Conservation (phyloP, 2,888 invertebrate genomes). For the Anoncus sp. region DNA sequence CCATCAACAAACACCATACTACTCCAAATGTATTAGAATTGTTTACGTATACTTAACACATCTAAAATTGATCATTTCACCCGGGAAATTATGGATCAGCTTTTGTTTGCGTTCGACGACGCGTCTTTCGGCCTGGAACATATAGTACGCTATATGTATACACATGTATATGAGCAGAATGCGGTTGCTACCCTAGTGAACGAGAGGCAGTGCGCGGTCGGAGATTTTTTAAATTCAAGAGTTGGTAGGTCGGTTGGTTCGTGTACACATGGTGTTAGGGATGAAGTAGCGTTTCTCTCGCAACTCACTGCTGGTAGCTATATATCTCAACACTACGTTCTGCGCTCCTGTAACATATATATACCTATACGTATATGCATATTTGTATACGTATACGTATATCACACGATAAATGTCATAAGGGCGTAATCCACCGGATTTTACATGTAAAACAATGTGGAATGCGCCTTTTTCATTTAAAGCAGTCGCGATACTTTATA, state of each 20-base stretch:
- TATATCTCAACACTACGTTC: neutral
- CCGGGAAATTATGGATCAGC: neutral
- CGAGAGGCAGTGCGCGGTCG: slow-evolving; percentile 24
- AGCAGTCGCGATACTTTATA: neutral
- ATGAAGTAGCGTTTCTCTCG: slow-evolving; percentile 10
- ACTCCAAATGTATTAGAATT: neutral
- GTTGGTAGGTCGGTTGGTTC: slow-evolving; percentile 56
- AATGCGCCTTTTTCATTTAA: neutral
- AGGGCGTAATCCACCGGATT: neutral
- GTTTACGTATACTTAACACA: neutral
- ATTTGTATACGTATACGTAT: neutral
- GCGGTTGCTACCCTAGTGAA: slow-evolving; percentile 59
- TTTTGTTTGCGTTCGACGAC: neutral
- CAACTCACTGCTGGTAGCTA: neutral
- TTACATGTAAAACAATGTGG: neutral
- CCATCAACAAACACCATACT: neutral
- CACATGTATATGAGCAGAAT: neutral
- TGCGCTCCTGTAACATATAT: neutral
- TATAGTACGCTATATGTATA: neutral
- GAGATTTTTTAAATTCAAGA: slow-evolving; percentile 57
- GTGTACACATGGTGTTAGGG: slow-evolving; percentile 16
- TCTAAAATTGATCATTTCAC: neutral
- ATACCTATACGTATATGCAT: neutral
- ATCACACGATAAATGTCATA: neutral
- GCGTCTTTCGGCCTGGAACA: neutral